Evolutionary conservation across 2,797 vertebrate genomes (phyloP), one percentile per base, ranked within the genome.

Genomic region (Glyptemys insculpta): DNA sequence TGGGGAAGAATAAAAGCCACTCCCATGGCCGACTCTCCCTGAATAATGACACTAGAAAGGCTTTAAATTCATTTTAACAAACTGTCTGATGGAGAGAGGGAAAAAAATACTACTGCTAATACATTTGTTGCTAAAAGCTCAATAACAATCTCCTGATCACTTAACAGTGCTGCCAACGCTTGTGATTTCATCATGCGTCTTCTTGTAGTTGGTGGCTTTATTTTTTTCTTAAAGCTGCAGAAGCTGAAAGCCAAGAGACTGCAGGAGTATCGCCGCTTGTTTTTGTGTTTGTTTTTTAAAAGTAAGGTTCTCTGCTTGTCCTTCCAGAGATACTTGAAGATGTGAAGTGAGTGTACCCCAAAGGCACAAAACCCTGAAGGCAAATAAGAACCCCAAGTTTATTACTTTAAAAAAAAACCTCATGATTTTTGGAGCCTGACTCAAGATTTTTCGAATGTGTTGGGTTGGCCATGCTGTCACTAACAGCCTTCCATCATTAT

Each of bases 1-100:
- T 52, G 83, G 89, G 76, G 86, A 96, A 86, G 92, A 84, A 59
- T 56, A 19, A 62, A 87, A 59, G 81, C 81, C 27, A 57, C 49
- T 56, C 83, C 0, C 3, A 3, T 25, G 44, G 12, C 41, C 5
- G 1, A 6, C 15, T 29, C 56, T 59, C 81, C 57, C 41, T 14
- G 81, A 59, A 57, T 44, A 82, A 83, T 21, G 81, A 49, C 16
- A 18, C 47, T 23, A 68, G 53, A 76, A 23, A 31, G 29, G 29
- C 18, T 44, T 27, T 23, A 12, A 34, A 31, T 34, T 54, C 29
- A 29, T 31, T 83, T 47, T 62, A 47, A 83, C 44, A 49, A 62
- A 6, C 0, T 34, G 15, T 25, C 6, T 3, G 74, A 47, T 8
- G 10, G 14, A 47, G 72, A 27, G 6, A 31, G 16, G 54, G 54